These are phyloP conservation scores for Ellobium chinense DNA, from an alignment of 2,888 invertebrate species.

Conservation along the genomic window DNA sequence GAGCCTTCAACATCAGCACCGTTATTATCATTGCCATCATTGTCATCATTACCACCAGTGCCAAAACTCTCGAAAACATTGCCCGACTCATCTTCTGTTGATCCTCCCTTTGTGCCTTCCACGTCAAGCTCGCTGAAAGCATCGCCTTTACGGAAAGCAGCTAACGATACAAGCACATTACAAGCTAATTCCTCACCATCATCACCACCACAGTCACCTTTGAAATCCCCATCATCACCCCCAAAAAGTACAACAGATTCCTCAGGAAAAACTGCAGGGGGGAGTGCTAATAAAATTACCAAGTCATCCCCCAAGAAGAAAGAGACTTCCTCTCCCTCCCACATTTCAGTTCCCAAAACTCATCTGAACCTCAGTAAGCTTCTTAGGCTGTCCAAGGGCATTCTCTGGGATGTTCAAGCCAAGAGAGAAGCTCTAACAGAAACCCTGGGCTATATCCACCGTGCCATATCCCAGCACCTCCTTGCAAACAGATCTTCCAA, in stretches of 20 bases:
- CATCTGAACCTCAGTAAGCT: conserved; percentile 40
- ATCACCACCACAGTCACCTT: not conserved
- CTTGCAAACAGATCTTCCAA: conserved; percentile 30
- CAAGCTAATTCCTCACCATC: not conserved
- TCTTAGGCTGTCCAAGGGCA: conserved; percentile 62
- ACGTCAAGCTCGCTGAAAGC: not conserved
- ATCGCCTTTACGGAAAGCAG: not conserved
- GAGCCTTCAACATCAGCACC: not conserved
- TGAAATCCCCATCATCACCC: not conserved
- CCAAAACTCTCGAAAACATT: not conserved
- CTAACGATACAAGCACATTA: not conserved
- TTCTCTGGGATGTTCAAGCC: conserved; percentile 73
- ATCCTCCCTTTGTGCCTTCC: conserved; percentile 18
- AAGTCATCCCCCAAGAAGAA: not conserved
- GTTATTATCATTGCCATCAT: not conserved
- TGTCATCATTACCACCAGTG: not conserved
- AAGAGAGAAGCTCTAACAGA: conserved; percentile 69
- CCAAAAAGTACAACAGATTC: not conserved
- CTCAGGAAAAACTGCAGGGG: not conserved
- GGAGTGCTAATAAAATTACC: not conserved
- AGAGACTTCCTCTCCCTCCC: too few species aligned
- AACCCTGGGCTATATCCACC: conserved; percentile 71
- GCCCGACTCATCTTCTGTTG: conserved; percentile 18
- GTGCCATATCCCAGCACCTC: conserved; percentile 70
- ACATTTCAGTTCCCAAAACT: not conserved